These are phyloP conservation scores for Muscidifurax raptorellus DNA, from an alignment of 1,140 invertebrate species.

Conservation along the genomic window DNA sequence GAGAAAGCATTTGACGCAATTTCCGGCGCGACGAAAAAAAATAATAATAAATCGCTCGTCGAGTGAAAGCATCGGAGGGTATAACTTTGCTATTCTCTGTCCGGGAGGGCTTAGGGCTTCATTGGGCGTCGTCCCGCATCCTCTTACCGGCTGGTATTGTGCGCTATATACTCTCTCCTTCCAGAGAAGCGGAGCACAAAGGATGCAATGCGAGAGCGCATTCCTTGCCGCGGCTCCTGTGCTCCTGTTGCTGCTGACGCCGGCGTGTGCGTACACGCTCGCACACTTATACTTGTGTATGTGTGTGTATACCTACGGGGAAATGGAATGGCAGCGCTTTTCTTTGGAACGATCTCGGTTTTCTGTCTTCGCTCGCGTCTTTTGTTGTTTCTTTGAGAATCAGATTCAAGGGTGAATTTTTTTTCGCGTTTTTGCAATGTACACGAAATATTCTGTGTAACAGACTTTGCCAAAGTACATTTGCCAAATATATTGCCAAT, in stretches of 20 bases:
- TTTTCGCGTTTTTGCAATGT: background rate
- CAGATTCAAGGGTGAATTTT: background rate
- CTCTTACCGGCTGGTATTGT: background rate
- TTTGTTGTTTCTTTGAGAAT: background rate
- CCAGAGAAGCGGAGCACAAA: constrained; percentile 49
- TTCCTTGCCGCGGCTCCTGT: constrained; percentile 30
- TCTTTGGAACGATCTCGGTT: background rate
- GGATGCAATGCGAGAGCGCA: constrained; percentile 52
- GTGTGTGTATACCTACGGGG: background rate
- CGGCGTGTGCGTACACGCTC: background rate
- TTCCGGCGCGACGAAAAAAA: constrained; percentile 6
- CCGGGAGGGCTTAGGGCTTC: background rate
- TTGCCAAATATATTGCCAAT: no score
- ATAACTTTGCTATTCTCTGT: background rate
- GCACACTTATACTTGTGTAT: no score
- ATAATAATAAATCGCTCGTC: background rate
- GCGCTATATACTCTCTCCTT: background rate
- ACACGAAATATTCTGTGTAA: no score
- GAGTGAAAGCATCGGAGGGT: constrained; percentile 9
- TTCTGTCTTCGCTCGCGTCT: background rate
- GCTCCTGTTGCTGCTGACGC: background rate
- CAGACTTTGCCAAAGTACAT: no score
- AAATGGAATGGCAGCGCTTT: background rate
- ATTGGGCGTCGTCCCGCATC: constrained; percentile 10
- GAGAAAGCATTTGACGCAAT: constrained; percentile 35